phyloP scores from a whole-genome alignment of 1,140 invertebrate species.

The Apis dorsata region DNA sequence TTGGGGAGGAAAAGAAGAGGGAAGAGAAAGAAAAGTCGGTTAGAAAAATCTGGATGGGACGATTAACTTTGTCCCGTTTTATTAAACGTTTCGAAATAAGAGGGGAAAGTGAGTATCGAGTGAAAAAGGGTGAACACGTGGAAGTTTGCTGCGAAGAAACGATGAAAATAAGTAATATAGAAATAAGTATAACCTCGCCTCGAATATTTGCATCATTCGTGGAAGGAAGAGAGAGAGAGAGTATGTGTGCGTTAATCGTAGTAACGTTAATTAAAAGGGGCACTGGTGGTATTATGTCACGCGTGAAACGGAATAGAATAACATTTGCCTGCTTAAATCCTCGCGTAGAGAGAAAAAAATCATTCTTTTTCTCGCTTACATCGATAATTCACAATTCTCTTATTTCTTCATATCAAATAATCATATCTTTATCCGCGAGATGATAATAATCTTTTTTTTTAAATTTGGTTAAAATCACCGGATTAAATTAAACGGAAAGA shows the following conservation, averaged over 20 bases:
- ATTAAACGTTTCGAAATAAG: constrained; percentile 2
- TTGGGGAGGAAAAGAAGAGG: no score
- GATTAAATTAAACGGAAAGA: neutral
- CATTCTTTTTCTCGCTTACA: neutral
- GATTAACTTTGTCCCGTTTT: neutral
- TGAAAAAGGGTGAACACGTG: neutral
- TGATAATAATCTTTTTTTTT: no score
- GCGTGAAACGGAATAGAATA: constrained; percentile 42
- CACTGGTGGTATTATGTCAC: constrained; percentile 38
- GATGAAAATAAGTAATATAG: neutral
- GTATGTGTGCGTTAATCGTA: constrained; percentile 23
- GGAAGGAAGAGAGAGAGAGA: neutral
- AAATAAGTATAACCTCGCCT: constrained; percentile 42
- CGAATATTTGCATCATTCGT: constrained; percentile 44
- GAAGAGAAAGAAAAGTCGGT: no score
- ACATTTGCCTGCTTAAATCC: constrained; percentile 33
- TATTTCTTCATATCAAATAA: neutral
- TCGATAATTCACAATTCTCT: neutral
- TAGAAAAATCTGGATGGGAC: neutral
- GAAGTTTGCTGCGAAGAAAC: constrained; percentile 4
- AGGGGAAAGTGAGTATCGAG: neutral
- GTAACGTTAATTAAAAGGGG: constrained; percentile 50
- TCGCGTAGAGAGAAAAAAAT: neutral
- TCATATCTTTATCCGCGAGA: no score
- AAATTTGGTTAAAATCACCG: no score